These are phyloP conservation scores for Sceliomorpha sp. DNA, from an alignment of 2,888 invertebrate genomes.

Conservation along the genomic window DNA sequence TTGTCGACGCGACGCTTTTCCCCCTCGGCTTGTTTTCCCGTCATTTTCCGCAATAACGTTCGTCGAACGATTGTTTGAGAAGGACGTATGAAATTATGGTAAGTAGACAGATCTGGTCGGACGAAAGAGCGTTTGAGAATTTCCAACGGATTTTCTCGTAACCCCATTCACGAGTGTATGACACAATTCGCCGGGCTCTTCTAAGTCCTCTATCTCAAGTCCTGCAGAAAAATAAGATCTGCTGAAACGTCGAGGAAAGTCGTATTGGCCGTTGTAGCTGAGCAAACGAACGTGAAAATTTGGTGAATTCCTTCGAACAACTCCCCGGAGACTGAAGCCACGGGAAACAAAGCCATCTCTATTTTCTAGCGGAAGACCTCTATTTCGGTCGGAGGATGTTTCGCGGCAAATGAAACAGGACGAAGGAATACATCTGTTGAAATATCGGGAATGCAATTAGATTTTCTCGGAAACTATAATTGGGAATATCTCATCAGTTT, in stretches of 20 bases:
- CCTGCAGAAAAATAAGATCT: constrained; percentile 29
- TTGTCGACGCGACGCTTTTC: too few relatives aligned
- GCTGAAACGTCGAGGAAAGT: constrained; percentile 28
- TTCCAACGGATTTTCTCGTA: constrained; percentile 23
- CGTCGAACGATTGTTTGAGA: too few relatives aligned
- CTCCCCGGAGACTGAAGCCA: constrained; percentile 37
- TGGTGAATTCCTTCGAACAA: constrained; percentile 39
- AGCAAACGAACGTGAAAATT: constrained; percentile 39
- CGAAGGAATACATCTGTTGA: constrained; percentile 35
- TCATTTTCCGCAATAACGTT: too few relatives aligned
- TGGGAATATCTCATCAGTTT: constrained; percentile 45
- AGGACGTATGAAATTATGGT: too few relatives aligned
- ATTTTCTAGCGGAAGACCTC: constrained; percentile 30
- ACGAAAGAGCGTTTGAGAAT: neutral
- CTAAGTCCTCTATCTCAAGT: constrained; percentile 6
- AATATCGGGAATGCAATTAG: constrained; percentile 43
- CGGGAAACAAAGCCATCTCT: constrained; percentile 45
- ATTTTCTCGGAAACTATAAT: constrained; percentile 32
- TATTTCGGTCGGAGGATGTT: constrained; percentile 26
- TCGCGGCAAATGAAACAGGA: constrained; percentile 27
- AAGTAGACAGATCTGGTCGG: too few relatives aligned
- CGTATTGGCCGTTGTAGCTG: constrained; percentile 29
- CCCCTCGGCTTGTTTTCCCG: too few relatives aligned
- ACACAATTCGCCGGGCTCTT: constrained; percentile 18
- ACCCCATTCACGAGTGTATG: constrained; percentile 16